Base-by-base conservation (phyloP, 2,888 invertebrate species). In the Sphinx pinastri region DNA sequence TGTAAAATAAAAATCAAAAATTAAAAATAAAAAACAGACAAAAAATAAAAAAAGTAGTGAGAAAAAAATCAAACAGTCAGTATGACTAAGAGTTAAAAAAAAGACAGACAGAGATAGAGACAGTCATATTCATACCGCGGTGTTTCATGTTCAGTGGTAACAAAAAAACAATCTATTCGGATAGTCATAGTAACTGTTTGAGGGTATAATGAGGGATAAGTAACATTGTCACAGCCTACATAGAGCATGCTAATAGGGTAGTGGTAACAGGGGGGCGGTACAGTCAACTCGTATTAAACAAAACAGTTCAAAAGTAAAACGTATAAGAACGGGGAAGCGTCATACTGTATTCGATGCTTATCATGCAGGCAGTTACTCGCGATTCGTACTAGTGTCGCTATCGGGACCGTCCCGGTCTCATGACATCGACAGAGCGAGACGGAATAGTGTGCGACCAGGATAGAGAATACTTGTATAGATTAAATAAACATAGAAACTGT, bases 141-240 rank as follows among this genome's bases (percentile, higher is more conserved):
- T 91, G 92, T 92, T 49, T 87, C 72, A 87, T 90, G 92, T 92
- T 86, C 76, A 90, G 89, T 89, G 83, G 77, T 76, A 73, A 77
- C 10, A 19, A 78, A 76, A 77, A 77, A 81, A 76, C 74, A 71
- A 79, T 78, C 79, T 77, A 78, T 77, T 74, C 73, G 81, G 83
- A 79, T 88, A 92, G 92, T 92, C 94, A 93, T 92, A 93, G 84
- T 89, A 84, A 93, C 94, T 93, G 94, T 93, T 94, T 92, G 93
- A 89, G 82, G 86, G 80, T 80, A 82, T 77, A 49, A 76, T 84
- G 91, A 91, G 93, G 93, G 92, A 91, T 92, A 92, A 93, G 93
- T 93, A 90, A 90, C 89, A 89, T 90, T 79, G 88, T 93, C 90
- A 91, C 93, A 93, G 93, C 89, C 92, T 93, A 92, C 84, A 84